Conservation (phyloP, 2,888 invertebrate genomes). For the Lasioglossum zephyrum region DNA sequence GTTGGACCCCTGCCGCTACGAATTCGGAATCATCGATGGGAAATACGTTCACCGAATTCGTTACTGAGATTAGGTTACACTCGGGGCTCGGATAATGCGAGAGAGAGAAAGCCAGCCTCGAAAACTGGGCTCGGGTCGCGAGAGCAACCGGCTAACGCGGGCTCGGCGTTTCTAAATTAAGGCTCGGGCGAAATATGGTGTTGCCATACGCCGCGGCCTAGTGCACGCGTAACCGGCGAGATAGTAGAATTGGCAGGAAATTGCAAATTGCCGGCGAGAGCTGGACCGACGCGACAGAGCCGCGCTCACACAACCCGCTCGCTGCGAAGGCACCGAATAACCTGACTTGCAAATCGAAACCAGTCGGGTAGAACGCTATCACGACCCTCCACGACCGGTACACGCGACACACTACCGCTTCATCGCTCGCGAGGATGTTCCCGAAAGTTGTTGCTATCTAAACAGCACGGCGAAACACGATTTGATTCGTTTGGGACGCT, state of each 20-base stretch:
- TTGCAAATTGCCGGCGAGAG: conserved; percentile 80
- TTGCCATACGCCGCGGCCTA: conserved; percentile 57
- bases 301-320: conserved; percentile 31
- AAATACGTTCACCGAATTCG: conserved; percentile 64
- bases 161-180: conserved; percentile 67
- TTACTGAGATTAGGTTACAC: conserved; percentile 67
- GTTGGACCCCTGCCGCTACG: conserved; percentile 30
- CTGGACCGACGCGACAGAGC: conserved; percentile 32
- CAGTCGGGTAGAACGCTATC: conserved; percentile 51
- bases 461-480: background rate
- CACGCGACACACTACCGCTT: background rate
- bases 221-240: conserved; percentile 51
- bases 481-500: background rate
- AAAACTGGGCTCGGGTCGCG: background rate
- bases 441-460: background rate
- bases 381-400: background rate
- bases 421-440: background rate
- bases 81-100: conserved; percentile 50
- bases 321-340: conserved; percentile 75
- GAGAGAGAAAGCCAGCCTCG: background rate
- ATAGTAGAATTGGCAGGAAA: conserved; percentile 79
- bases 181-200: conserved; percentile 68
- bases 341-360: conserved; percentile 80
- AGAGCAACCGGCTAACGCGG: conserved; percentile 49
- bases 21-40: conserved; percentile 56